Conservation (phyloP, 2,888 invertebrate species). For the Lycaena phlaeas region DNA sequence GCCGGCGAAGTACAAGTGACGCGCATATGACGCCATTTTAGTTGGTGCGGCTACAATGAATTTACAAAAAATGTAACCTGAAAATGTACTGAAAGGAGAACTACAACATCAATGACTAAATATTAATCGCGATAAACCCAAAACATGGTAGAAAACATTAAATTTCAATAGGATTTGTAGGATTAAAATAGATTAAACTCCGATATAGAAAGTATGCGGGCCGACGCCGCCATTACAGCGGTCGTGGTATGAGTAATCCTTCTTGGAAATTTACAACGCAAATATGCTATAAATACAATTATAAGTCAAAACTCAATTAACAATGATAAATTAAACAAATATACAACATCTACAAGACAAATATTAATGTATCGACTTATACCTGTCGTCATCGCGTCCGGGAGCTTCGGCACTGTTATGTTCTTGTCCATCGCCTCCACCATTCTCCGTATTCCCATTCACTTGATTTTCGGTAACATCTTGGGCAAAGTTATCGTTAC, state of each 20-base stretch:
- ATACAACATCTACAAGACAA: background rate
- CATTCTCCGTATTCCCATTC: conserved; percentile 75
- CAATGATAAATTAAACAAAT: background rate
- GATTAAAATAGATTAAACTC: conserved; percentile 57
- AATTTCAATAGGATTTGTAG: conserved; percentile 60
- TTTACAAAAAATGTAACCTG: conserved; percentile 42
- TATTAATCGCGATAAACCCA: conserved; percentile 44
- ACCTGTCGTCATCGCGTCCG: conserved; percentile 88
- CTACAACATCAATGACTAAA: conserved; percentile 45
- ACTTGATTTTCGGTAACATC: conserved; percentile 81
- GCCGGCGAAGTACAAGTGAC: conserved; percentile 57
- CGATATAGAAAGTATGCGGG: conserved; percentile 49
- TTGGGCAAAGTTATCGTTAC: conserved; percentile 86
- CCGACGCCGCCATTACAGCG: conserved; percentile 65
- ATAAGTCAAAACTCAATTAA: background rate
- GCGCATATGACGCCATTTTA: conserved; percentile 70
- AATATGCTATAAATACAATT: conserved; percentile 10
- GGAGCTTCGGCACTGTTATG: conserved; percentile 83
- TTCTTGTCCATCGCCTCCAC: conserved; percentile 79
- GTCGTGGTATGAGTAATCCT: conserved; percentile 37
- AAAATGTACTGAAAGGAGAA: conserved; percentile 58
- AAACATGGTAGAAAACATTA: conserved; percentile 46
- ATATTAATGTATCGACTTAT: conserved; percentile 24
- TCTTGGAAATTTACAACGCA: conserved; percentile 31
- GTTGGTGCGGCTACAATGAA: conserved; percentile 59